Evolutionary conservation across 2,888 invertebrate species (phyloP).

Genomic region (Agonopterix subpropinquella): DNA sequence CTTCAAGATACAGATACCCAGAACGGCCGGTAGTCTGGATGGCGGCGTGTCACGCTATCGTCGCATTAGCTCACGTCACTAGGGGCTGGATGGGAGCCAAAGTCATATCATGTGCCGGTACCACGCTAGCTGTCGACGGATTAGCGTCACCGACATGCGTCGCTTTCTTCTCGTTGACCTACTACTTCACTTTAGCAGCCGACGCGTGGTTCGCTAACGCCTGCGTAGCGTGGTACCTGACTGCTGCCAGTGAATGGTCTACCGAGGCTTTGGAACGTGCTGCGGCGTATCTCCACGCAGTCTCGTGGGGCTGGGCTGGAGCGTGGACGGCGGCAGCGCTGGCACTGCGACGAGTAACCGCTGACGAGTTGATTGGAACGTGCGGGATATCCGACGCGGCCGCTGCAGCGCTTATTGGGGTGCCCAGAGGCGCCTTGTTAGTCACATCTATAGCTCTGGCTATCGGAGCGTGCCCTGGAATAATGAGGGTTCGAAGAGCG

Average conservation of each 20-base stretch:
- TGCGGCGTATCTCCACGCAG: conserved; percentile 89
- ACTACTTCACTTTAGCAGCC: conserved; percentile 87
- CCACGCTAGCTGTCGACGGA: conserved; percentile 64
- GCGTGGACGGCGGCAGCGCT: conserved; percentile 89
- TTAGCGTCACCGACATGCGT: conserved; percentile 78
- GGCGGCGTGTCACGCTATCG: conserved; percentile 89
- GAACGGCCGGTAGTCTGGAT: conserved; percentile 94
- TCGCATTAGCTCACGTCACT: conserved; percentile 84
- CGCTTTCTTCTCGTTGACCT: conserved; percentile 83
- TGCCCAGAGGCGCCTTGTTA: conserved; percentile 78
- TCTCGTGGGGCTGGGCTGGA: conserved; percentile 92
- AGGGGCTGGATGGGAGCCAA: conserved; percentile 77
- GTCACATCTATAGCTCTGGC: conserved; percentile 83
- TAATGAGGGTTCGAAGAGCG: conserved; percentile 82
- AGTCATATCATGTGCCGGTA: conserved; percentile 46
- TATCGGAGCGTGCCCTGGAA: conserved; percentile 83
- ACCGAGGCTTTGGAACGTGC: conserved; percentile 93
- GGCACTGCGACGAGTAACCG: conserved; percentile 85
- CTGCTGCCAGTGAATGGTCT: conserved; percentile 94
- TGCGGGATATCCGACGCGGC: conserved; percentile 82
- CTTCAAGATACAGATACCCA: conserved; percentile 92
- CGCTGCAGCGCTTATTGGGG: conserved; percentile 77
- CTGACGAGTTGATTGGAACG: conserved; percentile 87
- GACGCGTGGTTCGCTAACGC: conserved; percentile 93
- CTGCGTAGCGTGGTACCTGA: conserved; percentile 92